Evolutionary conservation across 1,140 invertebrate species (phyloP), one percentile per base, ranked within the genome.

Genomic region (Drosophila bifasciata): DNA sequence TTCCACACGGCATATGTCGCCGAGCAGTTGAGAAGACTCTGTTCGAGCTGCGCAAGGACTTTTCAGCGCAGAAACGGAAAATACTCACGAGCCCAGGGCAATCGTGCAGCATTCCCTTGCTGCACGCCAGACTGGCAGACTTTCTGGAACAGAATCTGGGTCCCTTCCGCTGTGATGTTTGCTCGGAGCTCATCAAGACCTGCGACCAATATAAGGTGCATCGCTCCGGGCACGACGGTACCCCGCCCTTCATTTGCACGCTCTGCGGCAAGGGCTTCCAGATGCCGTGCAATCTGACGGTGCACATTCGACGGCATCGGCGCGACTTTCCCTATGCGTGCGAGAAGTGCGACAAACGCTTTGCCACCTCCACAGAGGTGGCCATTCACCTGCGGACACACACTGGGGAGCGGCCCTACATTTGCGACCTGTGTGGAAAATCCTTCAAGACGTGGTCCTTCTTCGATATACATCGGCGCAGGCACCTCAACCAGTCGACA

Each of bases 391-490:
- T 86, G 63, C 84, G 83, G 32, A 86, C 78, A 0, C 83, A 86
- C 32, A 89, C 80, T 1, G 80, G 75, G 1, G 89, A 90, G 19
- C 61, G 89, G 0, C 89, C 89, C 9, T 90, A 90, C 41, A 84
- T 89, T 1, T 90, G 89, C 28, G 89, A 90, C 43, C 48, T 83
- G 17, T 90, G 89, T 32, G 89, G 80, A 19, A 90, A 90, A 53
- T 84, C 89, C 13, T 90, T 90, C 32, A 90, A 90, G 59, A 90
- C 89, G 1, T 90, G 89, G 89, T 90, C 89, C 0, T 90, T 90
- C 66, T 90, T 86, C 41, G 89, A 90, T 23, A 89, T 90, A 8
- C 89, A 90, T 55, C 75, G 81, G 1, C 85, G 89, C 6, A 72
- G 73, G n/a, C 89, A 90, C 44, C 80, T 90, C n/a, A 90, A 90